Base-by-base conservation (phyloP, 2,797 vertebrate species). In the Periophthalmus magnuspinnatus region DNA sequence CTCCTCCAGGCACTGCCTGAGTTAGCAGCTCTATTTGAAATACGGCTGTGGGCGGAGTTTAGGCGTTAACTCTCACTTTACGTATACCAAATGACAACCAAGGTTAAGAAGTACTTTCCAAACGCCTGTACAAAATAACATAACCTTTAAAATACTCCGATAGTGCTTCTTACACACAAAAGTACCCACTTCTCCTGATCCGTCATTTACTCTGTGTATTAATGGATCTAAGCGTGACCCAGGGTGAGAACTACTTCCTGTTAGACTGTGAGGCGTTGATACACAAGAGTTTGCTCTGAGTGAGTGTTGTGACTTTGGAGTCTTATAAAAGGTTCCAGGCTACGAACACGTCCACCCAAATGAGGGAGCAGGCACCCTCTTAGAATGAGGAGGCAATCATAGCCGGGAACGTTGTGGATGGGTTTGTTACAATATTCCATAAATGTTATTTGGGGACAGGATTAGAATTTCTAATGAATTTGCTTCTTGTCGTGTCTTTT, bases 341-440 rank as follows among this genome's bases (percentile, higher is more conserved):
- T 81, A 80, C 68, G 74, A 81, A 77, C 21, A n/a, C 85, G 75
- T 84, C 79, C 77, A 80, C 52, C 70, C 65, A 70, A 82, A 79
- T 61, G 55, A 72, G 48, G 69, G 69, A 64, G 54, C 67, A 64
- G 68, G 72, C 77, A 77, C 66, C 79, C 77, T 83, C 79, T 83
- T 84, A 86, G 75, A 71, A 64, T 79, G 79, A 77, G 76, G 72
- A 80, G 81, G 80, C 82, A 83, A 86, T 80, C 75, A 58, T 73
- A 70, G 77, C 34, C 45, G 22, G 13, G 48, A 8, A 9, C 2
- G n/a, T 1, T 54, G 17, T 21, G n/a, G 2, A 11, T 28, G 14
- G 1, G 1, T 32, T 57, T 54, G 24, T 56, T 41, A 41, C 2
- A 41, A 41, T 41, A 14, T 41, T 11, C 11, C 2, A 3, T 14